These are phyloP conservation scores for Poecile montanus DNA, from an alignment of 2,797 vertebrate species.

Conservation along the genomic window DNA sequence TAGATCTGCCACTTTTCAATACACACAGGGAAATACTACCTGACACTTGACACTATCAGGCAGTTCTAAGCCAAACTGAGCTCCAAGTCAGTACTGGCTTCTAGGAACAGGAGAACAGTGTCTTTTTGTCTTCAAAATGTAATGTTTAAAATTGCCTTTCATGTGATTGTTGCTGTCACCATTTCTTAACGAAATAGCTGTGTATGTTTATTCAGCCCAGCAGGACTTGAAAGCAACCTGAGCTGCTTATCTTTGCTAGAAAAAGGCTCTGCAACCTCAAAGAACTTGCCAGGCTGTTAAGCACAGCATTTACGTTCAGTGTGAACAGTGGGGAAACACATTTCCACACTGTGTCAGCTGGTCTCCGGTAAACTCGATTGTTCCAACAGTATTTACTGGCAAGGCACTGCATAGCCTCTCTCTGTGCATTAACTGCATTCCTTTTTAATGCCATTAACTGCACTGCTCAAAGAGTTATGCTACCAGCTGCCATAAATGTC, in stretches of 20 bases:
- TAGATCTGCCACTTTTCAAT: background rate
- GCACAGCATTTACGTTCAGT: background rate
- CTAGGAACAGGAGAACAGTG: constrained; percentile 34
- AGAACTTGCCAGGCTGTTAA: background rate
- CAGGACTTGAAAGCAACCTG: background rate
- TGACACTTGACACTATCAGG: background rate
- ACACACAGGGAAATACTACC: background rate
- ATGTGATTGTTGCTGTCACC: background rate
- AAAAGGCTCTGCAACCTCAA: background rate
- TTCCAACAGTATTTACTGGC: background rate
- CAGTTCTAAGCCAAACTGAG: background rate
- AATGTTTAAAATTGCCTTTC: constrained; percentile 18
- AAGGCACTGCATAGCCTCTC: background rate
- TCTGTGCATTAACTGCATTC: background rate
- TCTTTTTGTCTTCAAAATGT: constrained; percentile 16
- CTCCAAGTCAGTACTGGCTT: background rate
- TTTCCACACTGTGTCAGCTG: constrained; percentile 23
- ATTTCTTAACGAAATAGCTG: background rate
- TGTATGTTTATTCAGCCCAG: background rate
- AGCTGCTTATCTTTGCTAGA: background rate
- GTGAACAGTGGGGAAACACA: background rate
- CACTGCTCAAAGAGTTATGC: background rate
- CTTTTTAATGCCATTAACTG: background rate
- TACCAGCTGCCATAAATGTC: background rate
- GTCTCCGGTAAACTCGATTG: background rate